A percentile compares a stretch with the other conserved stretches of the same genome.
Evolutionary conservation across 2,113 vertebrate genomes (phyloP).

Genomic region (Bombycilla garrulus): DNA sequence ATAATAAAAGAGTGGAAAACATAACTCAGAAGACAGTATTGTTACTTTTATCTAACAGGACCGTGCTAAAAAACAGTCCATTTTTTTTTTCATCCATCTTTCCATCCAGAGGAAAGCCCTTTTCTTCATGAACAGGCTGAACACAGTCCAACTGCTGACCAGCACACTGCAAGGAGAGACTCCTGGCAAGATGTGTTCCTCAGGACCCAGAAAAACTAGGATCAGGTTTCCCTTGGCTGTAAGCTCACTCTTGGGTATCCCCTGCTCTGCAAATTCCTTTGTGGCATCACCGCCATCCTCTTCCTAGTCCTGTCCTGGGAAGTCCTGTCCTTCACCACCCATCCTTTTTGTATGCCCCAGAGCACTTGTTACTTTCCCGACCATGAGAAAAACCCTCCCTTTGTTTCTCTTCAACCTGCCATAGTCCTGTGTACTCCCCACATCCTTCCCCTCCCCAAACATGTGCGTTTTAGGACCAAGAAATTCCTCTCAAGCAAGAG

Average conservation of each 20-base stretch:
- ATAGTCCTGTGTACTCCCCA: neutral
- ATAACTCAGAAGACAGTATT: neutral
- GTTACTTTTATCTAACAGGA: neutral
- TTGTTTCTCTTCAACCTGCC: neutral
- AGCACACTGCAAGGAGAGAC: neutral
- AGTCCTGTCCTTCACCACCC: neutral
- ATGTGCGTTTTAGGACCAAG: neutral
- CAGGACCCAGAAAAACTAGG: neutral
- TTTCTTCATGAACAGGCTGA: neutral
- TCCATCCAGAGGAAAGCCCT: neutral
- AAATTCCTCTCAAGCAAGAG: neutral
- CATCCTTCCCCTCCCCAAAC: neutral
- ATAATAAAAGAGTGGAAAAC: neutral
- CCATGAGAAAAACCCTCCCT: neutral
- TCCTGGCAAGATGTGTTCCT: neutral
- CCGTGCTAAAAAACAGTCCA: neutral
- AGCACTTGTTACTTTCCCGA: neutral
- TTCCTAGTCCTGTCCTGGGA: neutral
- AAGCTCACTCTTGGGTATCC: neutral
- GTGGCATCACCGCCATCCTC: neutral
- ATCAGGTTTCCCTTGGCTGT: neutral
- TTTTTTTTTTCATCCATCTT: too few species aligned
- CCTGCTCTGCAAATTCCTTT: neutral
- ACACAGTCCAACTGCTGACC: neutral
- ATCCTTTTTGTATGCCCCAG: neutral